Conservation (phyloP, 2,113 vertebrate genomes). For the Atractosteus spatula region DNA sequence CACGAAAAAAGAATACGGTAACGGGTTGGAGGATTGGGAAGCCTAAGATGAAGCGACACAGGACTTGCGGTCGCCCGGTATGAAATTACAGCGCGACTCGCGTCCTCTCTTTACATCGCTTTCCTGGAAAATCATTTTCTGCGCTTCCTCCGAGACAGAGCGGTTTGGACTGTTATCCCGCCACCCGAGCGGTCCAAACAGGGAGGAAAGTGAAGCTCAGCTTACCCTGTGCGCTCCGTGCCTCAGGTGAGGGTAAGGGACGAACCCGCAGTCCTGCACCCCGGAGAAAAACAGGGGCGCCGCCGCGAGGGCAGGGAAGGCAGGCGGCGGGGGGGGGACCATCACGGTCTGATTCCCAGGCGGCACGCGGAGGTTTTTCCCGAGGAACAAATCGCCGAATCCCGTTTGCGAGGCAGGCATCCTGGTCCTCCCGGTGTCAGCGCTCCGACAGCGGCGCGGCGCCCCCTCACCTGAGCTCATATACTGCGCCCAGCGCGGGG, state of each 20-base stretch:
- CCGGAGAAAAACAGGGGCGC: conserved; percentile 60
- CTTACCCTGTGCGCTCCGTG: conserved; percentile 65
- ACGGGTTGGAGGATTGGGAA: too few relatives aligned
- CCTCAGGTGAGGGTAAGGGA: conserved; percentile 64
- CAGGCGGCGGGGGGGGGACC: conserved; percentile 50
- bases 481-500: conserved; percentile 32
- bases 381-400: conserved; percentile 67
- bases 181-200: too few relatives aligned
- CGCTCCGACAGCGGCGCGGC: conserved; percentile 26
- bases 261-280: conserved; percentile 69
- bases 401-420: conserved; percentile 69
- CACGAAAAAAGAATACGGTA: too few relatives aligned
- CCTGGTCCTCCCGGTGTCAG: conserved; percentile 35
- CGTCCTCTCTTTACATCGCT: too few relatives aligned
- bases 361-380: conserved; percentile 55
- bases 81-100: too few relatives aligned
- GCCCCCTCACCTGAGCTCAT: conserved; percentile 36
- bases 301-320: conserved; percentile 58
- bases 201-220: too few relatives aligned
- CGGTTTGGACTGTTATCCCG: too few relatives aligned
- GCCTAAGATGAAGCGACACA: too few relatives aligned
- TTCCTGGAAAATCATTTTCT: too few relatives aligned
- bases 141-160: too few relatives aligned
- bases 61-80: too few relatives aligned
- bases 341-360: conserved; percentile 61